Base-by-base conservation (phyloP, 1,140 invertebrate genomes). In the Leptonema lineaticorne region DNA sequence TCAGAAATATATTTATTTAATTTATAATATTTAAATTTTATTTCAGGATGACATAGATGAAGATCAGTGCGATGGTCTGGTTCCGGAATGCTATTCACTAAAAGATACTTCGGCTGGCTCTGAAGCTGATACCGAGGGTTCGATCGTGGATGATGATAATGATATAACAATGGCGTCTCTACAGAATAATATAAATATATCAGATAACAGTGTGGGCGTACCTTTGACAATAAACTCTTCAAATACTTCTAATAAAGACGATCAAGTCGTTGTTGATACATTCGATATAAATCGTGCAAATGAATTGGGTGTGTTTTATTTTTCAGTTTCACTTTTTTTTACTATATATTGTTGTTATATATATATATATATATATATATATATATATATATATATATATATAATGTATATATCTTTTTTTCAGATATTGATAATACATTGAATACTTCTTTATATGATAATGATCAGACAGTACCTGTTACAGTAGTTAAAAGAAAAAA, bases 401-500 rank as follows among this genome's bases (percentile, higher is more conserved):
- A 11, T 45, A 50, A 27, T 48, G 18, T 14, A 62, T 41, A 20
- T 29, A 16, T 57, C 14, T 22, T 62, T 37, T 37, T 72, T 72
- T 41, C 24, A 73, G 71, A 73, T 56, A 5, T 48, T 30, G 53
- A 60, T 28, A 46, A 28, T 28, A 22, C 58, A 29, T 41, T 69
- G 8, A 60, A 72, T 63, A 22, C 59, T 27, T 72, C 68, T 3
- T 20, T 72, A 1, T 72, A 73, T 53, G 71, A 73, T 24, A 66
- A 73, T 41, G 30, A 67, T 37, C 76, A 76, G 26, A 65, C 67
- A 70, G 80, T 81, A 29, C 78, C 80, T 65, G 78, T 77, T 67
- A 83, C 82, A 48, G 78, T 79, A 27, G 74, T 80, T 27, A 83
- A 84, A 72, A 79, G 80, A 22, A 81, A 82, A 62, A 81, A 83